Base-by-base conservation (phyloP, 64 coral and sea anemone genomes). In the Montipora capricornis region DNA sequence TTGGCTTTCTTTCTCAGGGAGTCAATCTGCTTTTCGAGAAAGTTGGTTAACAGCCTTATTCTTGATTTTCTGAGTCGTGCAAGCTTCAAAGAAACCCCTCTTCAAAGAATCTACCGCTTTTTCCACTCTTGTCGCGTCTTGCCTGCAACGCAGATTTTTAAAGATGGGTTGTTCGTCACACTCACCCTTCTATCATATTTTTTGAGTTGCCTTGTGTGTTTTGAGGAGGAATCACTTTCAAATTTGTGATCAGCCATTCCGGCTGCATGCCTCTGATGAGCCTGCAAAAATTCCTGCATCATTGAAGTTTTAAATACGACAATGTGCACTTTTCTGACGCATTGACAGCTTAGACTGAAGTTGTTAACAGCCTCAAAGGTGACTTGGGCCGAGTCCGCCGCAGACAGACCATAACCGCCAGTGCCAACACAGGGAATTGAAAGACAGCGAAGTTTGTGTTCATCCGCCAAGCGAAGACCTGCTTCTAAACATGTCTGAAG, bases 221-320 rank as follows among this genome's bases (percentile, higher is more conserved):
- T 14, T 0, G 60, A 12, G 22, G 20, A 81, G 5, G 60, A 84
- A 19, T 84, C 82, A 70, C 15, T 49, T 10, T 71, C 45, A 16
- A 46, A 17, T 9, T 86, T 26, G 17, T 62, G n/a, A 13, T 20
- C 50, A 70, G 61, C 19, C 29, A 49, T 75, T 4, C 66, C 55
- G 29, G n/a, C 58, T n/a, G 68, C 13, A 8, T 71, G 19, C 59
- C 70, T 59, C 53, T 78, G 68, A 16, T 94, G 93, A 47, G 82
- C 93, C 67, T 90, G 87, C 46, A 77, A 49, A 94, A 94, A 94
- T 8, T 89, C 57, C 4, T 75, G 60, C 45, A 94, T 64, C 93
- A 94, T 90, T 10, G 74, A 68, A 75, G 37, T 69, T 75, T 95
- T 81, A 68, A 94, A 94, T 44, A 94, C 75, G 8, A 94, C 87